A percentile compares a stretch with the other conserved stretches of the same genome.
These are phyloP conservation scores for Fistularia tabacaria DNA, from an alignment of 2,797 vertebrate species.

Conservation along the genomic window DNA sequence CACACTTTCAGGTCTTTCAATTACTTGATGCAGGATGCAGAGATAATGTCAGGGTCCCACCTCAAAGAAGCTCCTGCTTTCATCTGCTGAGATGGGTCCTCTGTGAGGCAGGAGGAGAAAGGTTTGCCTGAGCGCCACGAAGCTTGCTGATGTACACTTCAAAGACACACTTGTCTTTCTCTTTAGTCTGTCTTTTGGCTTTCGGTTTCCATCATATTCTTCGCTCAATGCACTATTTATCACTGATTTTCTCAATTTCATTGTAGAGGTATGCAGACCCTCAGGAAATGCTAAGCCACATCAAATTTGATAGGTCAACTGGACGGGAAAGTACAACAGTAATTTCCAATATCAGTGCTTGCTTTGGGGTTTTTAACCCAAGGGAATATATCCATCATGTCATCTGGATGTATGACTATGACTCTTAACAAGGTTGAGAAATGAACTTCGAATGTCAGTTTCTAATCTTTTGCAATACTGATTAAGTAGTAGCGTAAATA, in stretches of 20 bases:
- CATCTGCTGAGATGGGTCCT: conserved; percentile 66
- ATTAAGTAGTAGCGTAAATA: no score
- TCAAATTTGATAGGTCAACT: conserved; percentile 39
- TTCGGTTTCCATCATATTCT: conserved; percentile 26
- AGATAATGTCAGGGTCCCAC: conserved; percentile 64
- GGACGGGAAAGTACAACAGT: conserved; percentile 30
- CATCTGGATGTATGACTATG: conserved; percentile 26
- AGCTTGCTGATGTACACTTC: conserved; percentile 59
- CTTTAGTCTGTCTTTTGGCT: conserved; percentile 17
- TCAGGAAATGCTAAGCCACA: conserved; percentile 25
- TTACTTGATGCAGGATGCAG: conserved; percentile 71
- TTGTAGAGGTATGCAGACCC: conserved; percentile 26
- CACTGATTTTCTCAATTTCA: conserved; percentile 11
- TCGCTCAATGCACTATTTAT: conserved; percentile 27
- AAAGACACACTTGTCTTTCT: conserved; percentile 53
- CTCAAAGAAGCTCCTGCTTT: conserved; percentile 70
- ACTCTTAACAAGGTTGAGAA: conserved; percentile 14
- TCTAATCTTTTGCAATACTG: no score
- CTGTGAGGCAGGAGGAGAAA: conserved; percentile 36
- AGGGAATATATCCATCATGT: conserved; percentile 19
- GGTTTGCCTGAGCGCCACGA: conserved; percentile 47
- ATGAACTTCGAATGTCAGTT: no score
- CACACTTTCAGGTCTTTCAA: conserved; percentile 64
- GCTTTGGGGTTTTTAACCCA: conserved; percentile 32
- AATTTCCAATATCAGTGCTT: conserved; percentile 32